These are phyloP conservation scores for Neotoxoptera formosana DNA, from an alignment of 1,140 invertebrate genomes.

Conservation along the genomic window DNA sequence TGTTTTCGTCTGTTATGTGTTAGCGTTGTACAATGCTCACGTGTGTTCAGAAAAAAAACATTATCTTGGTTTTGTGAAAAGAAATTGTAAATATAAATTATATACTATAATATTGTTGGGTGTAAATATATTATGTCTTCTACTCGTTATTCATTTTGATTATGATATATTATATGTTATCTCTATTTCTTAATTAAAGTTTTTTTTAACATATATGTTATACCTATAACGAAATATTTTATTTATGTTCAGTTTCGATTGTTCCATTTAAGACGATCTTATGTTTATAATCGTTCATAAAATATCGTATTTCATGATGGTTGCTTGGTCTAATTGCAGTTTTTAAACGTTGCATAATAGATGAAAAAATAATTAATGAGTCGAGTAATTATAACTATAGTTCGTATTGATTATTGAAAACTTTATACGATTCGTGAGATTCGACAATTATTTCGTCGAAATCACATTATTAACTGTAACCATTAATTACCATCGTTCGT, in stretches of 20 bases:
- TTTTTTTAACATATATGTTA: background rate
- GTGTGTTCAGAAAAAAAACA: background rate
- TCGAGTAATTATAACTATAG: background rate
- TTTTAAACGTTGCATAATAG: background rate
- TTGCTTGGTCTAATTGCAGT: background rate
- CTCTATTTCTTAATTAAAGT: background rate
- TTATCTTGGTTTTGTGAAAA: background rate
- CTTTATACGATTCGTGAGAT: background rate
- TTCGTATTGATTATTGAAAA: background rate
- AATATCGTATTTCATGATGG: background rate
- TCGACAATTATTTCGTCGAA: conserved; percentile 18
- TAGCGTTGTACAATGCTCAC: background rate
- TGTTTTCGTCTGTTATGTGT: background rate
- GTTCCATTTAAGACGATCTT: background rate
- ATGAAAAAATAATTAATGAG: background rate
- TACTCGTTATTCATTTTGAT: background rate
- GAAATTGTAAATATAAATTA: background rate
- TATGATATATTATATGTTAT: background rate
- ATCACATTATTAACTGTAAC: background rate
- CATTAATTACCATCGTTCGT: conserved; percentile 8
- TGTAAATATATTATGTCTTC: too few species aligned
- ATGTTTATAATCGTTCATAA: background rate
- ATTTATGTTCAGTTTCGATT: background rate
- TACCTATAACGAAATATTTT: background rate
- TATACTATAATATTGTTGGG: background rate